Base-by-base conservation (phyloP, 2,888 invertebrate species). In the Andrena trimmerana region DNA sequence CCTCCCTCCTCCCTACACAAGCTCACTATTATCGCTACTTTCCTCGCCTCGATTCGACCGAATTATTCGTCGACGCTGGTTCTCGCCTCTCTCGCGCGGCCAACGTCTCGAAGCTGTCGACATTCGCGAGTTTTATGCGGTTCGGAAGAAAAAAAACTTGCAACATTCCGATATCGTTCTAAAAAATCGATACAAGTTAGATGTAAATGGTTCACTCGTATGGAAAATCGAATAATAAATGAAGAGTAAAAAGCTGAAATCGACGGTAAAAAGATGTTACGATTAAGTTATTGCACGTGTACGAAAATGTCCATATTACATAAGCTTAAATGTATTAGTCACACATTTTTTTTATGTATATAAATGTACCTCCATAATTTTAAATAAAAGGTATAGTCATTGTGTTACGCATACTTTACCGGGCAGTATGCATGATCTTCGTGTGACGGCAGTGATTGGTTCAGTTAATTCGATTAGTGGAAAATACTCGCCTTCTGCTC, bases 351-450 rank as follows among this genome's bases (percentile, higher is more conserved):
- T 94, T 92, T 94, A 93, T 94, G 93, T 94, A 94, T 93, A 93
- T 94, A 93, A 93, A 93, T 94, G 93, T 94, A 94, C 91, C 91
- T 93, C 89, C 89, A 90, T 93, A 92, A 93, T 91, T 93, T 93
- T 92, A 92, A 94, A 94, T 93, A 94, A 94, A 93, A 93, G 90
- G 78, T 93, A 93, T 93, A 94, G 92, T 93, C 92, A 93, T 93
- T 94, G 93, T 93, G 93, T 93, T 93, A 93, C 71, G 73, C 42
- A 59, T 72, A 66, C 70, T 24, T 78, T 54, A 66, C 52, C 70
- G 36, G 57, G 20, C 57, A 10, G 24, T 16, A 42, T 24, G 57
- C 20, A 57, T 20, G 24, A 54, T 54, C 54, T n/a, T 54, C 7
- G 8, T 20, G 52, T 2, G 13, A 1, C 16, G 16, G 42, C 42